Evolutionary conservation across 2,113 vertebrate species (phyloP), one percentile per base, ranked within the genome.

Genomic region (Anseranas semipalmata): DNA sequence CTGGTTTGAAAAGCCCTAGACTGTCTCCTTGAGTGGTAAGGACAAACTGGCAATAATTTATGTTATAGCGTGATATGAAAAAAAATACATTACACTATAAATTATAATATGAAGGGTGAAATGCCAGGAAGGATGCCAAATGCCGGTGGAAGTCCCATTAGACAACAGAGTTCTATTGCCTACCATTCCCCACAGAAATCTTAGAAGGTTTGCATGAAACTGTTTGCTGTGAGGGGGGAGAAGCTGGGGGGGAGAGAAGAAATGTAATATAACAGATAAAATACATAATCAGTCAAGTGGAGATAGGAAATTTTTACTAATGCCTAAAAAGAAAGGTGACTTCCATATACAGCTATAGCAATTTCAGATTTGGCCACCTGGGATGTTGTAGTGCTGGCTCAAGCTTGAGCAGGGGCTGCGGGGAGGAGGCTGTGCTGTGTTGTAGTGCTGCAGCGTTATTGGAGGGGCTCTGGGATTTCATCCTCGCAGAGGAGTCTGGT

Each of bases 1-100:
- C 56, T 77, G 55, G 15, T 93, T 93, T 5, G 2, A 55, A 73
- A 90, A 97, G 58, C 90, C 76, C 92, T 97, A 95, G 93, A 96
- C 85, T 95, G 86, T 98, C 97, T 98, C 98, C 98, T 98, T 98
- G 97, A 98, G 76, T 95, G 90, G 94, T 39, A 97, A 97, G 98
- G 98, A 98, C 98, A 97, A 98, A 98, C 97, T 87, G 93, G 97
- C 96, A 97, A 97, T 98, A 98, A 98, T 98, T 98, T 98, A 98
- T 98, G 96, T 97, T 98, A 96, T 89, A 53, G 55, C 7, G 21
- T 97, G 95, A 97, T 97, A 98, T 95, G 95, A 97, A 98, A 98
- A 97, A 97, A 95, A 79, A 93, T 96, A 96, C 96, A 97, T 98
- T 98, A 96, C 94, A 78, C 97, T 97, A 97, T 98, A 98, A 98